Base-by-base conservation (phyloP, 2,888 invertebrate species). In the Tridacna crocea region DNA sequence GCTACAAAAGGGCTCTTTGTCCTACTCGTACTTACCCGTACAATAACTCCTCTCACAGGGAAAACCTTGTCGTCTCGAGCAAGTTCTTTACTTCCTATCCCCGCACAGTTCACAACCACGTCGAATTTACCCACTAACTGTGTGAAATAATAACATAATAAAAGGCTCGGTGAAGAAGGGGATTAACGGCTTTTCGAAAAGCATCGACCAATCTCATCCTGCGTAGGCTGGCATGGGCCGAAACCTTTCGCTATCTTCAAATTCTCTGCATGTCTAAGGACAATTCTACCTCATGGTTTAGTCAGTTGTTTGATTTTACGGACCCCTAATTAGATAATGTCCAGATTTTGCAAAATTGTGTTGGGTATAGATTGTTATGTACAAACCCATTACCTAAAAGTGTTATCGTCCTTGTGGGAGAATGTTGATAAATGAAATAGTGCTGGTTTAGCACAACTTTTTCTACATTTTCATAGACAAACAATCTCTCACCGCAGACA, bases 21-120 rank as follows among this genome's bases (percentile, higher is more conserved):
- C 10, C 22, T 13, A 22, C 22, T 13, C 2, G 12, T 4, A 70
- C 51, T 24, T 19, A 82, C 87, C 80, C 78, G 65, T 65, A 82
- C 76, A 60, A 94, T 90, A 82, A 94, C 93, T 13, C 94, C 94
- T 85, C 93, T 88, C 27, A 92, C 84, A 11, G 94, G 92, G 17
- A 85, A 81, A 65, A 93, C 70, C 82, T 89, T 86, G 12, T 90
- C 87, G 85, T 95, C 95, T 22, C 91, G 89, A n/a, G 92, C 88
- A 72, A 95, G 85, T 10, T 92, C 84, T 26, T 89, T 90, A 24
- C 93, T 93, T n/a, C 93, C 89, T 26, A 94, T 75, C 17, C 95
- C 95, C 17, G 92, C 91, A 85, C 95, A 95, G 87, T 95, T 95
- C 26, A 95, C 91, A 26, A 95, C 90, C 15, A 94, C 86, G 82